Evolutionary conservation across 1,140 invertebrate species (phyloP).

Genomic region (Macrocentrus cingulum): DNA sequence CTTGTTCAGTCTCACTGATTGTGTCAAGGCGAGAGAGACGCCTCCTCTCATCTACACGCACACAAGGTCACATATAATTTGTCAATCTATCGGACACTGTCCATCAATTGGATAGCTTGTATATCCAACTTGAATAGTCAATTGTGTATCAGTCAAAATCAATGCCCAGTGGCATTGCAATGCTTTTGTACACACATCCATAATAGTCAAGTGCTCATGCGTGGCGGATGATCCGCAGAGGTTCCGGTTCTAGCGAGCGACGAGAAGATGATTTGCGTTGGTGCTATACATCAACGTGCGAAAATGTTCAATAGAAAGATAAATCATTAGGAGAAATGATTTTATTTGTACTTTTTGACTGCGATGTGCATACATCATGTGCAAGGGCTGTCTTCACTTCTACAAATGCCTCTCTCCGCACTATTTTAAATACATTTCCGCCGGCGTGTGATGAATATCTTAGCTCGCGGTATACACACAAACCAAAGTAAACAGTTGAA

Average conservation of each 20-base stretch:
- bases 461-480: too few species aligned
- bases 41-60: too few species aligned
- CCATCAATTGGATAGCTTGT: not conserved
- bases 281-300: constrained; percentile 9
- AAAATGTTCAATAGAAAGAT: not conserved
- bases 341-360: not conserved
- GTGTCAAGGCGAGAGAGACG: too few species aligned
- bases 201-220: constrained; percentile 6
- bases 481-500: too few species aligned
- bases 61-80: too few species aligned
- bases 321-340: not conserved
- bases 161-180: not conserved
- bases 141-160: constrained; percentile 13
- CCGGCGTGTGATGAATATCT: too few species aligned
- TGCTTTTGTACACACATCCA: not conserved
- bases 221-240: not conserved
- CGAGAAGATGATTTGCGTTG: constrained; percentile 19
- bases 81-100: not conserved
- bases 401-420: too few species aligned
- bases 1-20: too few species aligned
- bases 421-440: too few species aligned
- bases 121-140: not conserved
- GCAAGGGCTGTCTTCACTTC: too few species aligned
- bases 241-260: constrained; percentile 11
- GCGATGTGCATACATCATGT: too few species aligned